Evolutionary conservation across 2,113 vertebrate species (phyloP), one percentile per base, ranked within the genome.

Genomic region (Talpa occidentalis): DNA sequence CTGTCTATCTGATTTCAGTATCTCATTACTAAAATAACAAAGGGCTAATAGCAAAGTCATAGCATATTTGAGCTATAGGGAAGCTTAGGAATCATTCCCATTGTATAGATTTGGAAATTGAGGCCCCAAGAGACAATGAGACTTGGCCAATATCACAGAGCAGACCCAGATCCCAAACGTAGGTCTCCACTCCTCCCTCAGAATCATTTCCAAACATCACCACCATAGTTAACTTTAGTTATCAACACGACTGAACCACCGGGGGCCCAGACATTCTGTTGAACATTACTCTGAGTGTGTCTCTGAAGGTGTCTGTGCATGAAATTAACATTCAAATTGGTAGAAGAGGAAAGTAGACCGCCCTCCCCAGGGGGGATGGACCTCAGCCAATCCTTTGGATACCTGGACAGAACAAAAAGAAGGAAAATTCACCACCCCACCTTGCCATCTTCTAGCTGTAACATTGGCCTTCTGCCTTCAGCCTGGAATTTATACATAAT

Each of bases 1-100:
- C 49, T 14, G 16, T 24, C 19, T 28, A 14, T 26, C 76, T 44
- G 15, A 32, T 12, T n/a, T 60, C 22, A 6, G n/a, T 26, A 37
- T 73, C 77, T 60, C 77, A 5, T 35, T 2, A 76, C 10, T 3
- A 14, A 72, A 0, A 19, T 9, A 42, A 15, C 10, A 64, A n/a
- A 5, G 24, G 47, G n/a, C 49, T 11, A 10, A 35, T 0, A 14
- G 49, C 9, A 35, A 67, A 70, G 32, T 12, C 19, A 5, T 0
- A 5, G 47, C 52, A 2, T 3, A 21, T 35, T 44, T 60, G 74
- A 32, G 6, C 37, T 15, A 6, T 10, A 80, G 59, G 67, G 78
- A 10, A 67, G 32, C 40, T 32, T 19, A 52, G 73, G 35, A 67
- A 40, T 1, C 14, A 22, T 40, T 47, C 60, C 22, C 26, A n/a